Conservation (phyloP, 2,888 invertebrate genomes). For the Tortrix viridana region DNA sequence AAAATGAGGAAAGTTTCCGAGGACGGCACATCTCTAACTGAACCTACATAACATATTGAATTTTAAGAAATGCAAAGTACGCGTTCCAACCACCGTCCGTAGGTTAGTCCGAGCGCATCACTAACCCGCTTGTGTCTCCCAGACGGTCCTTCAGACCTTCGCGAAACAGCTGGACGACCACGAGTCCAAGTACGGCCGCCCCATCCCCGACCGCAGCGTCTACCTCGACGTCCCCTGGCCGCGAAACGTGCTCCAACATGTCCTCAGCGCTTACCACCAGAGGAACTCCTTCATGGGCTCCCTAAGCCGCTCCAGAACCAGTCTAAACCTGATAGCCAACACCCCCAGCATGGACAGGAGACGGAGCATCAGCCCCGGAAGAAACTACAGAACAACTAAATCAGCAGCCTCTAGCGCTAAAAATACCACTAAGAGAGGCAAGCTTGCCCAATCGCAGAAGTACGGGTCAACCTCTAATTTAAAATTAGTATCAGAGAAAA, state of each 20-base stretch:
- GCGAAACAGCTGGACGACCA: conserved; percentile 74
- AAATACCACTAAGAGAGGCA: conserved; percentile 62
- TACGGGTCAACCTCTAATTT: conserved; percentile 74
- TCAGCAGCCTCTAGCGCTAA: conserved; percentile 60
- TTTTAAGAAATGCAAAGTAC: conserved; percentile 7
- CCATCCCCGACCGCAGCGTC: conserved; percentile 61
- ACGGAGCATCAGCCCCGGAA: conserved; percentile 64
- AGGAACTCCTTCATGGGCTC: conserved; percentile 80
- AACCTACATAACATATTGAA: no score
- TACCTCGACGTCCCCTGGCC: conserved; percentile 75
- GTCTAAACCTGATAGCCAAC: conserved; percentile 69
- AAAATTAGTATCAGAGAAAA: conserved; percentile 73
- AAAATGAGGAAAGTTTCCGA: no score
- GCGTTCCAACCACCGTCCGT: conserved; percentile 36
- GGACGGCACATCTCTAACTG: no score
- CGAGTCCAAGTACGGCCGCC: conserved; percentile 72
- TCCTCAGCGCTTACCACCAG: conserved; percentile 69
- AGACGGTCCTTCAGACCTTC: conserved; percentile 68
- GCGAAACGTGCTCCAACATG: conserved; percentile 73
- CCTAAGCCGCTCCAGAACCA: conserved; percentile 83
- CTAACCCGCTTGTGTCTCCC: conserved; percentile 46
- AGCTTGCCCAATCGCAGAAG: conserved; percentile 59
- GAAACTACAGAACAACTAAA: conserved; percentile 50
- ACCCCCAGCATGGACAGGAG: conserved; percentile 66
- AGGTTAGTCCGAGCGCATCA: conserved; percentile 45